Percentiles rank a stretch among this genome's conserved stretches.
phyloP scores from a whole-genome alignment of 2,113 vertebrate species.

The Circaetus cinerascens region DNA sequence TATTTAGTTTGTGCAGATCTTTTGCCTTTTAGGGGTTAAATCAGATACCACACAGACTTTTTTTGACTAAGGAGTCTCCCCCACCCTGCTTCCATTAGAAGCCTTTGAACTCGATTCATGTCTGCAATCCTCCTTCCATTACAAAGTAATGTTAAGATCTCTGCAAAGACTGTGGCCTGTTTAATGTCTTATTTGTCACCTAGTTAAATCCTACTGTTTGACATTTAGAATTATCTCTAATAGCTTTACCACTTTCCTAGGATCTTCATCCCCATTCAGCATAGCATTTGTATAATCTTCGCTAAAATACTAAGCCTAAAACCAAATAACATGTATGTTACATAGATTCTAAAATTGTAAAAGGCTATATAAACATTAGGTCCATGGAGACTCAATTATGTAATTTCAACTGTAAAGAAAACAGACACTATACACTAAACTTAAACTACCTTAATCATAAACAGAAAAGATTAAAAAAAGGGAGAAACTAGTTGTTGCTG shows the following conservation, averaged over 20 bases:
- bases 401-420: constrained; percentile 16
- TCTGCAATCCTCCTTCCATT: not conserved
- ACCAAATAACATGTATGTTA: not conserved
- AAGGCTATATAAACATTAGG: not conserved
- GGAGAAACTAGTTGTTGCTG: not conserved
- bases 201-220: constrained; percentile 43
- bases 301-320: not conserved
- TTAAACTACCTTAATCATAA: not conserved
- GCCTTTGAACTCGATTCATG: not conserved
- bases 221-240: constrained; percentile 23
- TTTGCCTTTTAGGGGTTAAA: not conserved
- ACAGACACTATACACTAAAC: not conserved
- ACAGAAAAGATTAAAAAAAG: not conserved
- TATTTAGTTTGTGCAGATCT: not conserved
- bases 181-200: constrained; percentile 28
- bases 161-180: not conserved
- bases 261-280: not conserved
- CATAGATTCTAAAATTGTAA: not conserved
- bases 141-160: not conserved
- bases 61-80: not conserved
- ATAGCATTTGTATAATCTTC: not conserved
- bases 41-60: not conserved
- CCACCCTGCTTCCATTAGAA: not conserved
- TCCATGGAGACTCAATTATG: not conserved
- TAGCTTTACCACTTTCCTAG: not conserved